These are phyloP conservation scores for Watsonalla binaria DNA, from an alignment of 2,888 invertebrate genomes.

Conservation along the genomic window DNA sequence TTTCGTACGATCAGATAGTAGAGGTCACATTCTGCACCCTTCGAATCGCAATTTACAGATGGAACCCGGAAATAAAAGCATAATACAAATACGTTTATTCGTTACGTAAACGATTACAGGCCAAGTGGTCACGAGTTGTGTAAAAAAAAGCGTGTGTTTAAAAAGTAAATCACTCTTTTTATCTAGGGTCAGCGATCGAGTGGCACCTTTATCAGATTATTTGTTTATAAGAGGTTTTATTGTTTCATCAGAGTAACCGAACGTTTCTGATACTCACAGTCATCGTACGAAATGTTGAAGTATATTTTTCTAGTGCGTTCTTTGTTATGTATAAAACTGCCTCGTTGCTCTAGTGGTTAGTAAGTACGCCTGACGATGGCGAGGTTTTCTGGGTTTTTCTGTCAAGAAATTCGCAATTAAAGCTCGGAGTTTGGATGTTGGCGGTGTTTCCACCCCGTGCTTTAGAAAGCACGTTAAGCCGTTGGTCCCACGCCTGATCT, in stretches of 20 bases:
- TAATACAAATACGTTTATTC: background rate
- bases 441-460: no score
- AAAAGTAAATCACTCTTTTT: background rate
- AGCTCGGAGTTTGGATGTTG: no score
- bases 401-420: no score
- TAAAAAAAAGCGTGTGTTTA: background rate
- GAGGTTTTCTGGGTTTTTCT: no score
- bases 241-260: background rate
- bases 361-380: no score
- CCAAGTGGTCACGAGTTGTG: background rate
- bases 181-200: conserved; percentile 1
- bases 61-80: background rate
- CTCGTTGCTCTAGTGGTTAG: no score
- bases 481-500: no score
- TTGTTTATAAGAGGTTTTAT: background rate
- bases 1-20: background rate
- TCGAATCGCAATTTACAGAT: background rate
- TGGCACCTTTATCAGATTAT: background rate
- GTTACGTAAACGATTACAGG: background rate
- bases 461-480: no score
- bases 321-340: background rate
- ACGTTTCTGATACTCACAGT: background rate
- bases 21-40: background rate
- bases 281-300: background rate
- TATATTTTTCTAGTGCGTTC: background rate